Evolutionary conservation across 1,140 invertebrate genomes (phyloP).

Genomic region (Oryctes rhinoceros): DNA sequence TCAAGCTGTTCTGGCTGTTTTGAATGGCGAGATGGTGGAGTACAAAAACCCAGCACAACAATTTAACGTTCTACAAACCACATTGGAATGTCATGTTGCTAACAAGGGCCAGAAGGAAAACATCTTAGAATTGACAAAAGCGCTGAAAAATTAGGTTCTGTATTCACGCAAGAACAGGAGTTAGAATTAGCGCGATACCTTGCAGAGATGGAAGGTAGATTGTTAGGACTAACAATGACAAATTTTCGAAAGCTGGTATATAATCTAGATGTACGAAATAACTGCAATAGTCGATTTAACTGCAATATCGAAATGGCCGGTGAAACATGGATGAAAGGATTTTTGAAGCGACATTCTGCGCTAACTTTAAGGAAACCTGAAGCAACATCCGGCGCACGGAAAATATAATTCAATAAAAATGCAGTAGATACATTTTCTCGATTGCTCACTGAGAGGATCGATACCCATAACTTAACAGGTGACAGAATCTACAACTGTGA

Average conservation of each 20-base stretch:
- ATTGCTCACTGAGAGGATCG: constrained; percentile 25
- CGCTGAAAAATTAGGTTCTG: constrained; percentile 31
- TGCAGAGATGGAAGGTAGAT: constrained; percentile 46
- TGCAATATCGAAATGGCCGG: constrained; percentile 56
- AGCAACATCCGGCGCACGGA: constrained; percentile 44
- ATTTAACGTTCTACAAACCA: constrained; percentile 47
- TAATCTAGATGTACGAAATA: constrained; percentile 47
- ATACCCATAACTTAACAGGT: constrained; percentile 29
- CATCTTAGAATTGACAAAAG: constrained; percentile 39
- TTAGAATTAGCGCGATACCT: constrained; percentile 42
- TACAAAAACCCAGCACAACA: constrained; percentile 47
- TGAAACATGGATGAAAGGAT: constrained; percentile 60
- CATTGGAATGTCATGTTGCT: constrained; percentile 41
- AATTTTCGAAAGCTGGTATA: constrained; percentile 44
- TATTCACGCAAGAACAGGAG: constrained; percentile 46
- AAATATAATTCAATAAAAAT: constrained; percentile 43
- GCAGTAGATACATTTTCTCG: constrained; percentile 42
- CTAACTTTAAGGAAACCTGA: too few relatives aligned
- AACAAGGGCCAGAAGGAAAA: constrained; percentile 13
- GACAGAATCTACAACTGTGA: constrained; percentile 51
- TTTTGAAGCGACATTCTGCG: too few relatives aligned
- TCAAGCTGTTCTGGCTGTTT: constrained; percentile 51
- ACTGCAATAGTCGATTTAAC: constrained; percentile 45
- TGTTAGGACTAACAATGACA: constrained; percentile 48
- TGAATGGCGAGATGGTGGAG: constrained; percentile 50